Base-by-base conservation (phyloP, 1,140 invertebrate species). In the Trichomalopsis sarcophagae region DNA sequence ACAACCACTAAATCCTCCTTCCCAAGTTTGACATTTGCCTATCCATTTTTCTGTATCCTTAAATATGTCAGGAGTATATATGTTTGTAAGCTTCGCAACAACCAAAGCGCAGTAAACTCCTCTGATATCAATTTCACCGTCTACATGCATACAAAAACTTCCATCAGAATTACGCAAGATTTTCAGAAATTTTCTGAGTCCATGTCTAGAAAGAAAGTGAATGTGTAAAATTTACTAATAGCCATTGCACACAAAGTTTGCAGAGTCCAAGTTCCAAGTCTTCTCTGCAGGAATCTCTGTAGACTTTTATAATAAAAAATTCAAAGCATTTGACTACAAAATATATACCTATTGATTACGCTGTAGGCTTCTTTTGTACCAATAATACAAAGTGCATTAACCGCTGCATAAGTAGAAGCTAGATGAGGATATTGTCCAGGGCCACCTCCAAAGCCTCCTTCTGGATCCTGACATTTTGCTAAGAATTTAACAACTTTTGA, bases 331-430 rank as follows among this genome's bases (percentile, higher is more conserved):
- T 73, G 36, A 71, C 44, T 83, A 36, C 66, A 47, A 74, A 75
- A 50, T 74, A 76, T 47, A 40, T 94, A 96, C 95, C 97, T 96
- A 91, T 99, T 95, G 86, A 99, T 98, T 23, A 96, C 95, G 89
- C 96, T 94, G 89, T 97, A 98, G 14, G 98, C 98, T 92, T 97
- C 96, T 91, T 96, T 94, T 21, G 96, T 98, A 68, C 97, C 97
- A 88, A 99, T 95, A 30, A 97, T 97, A 90, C 96, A 97, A 5
- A 99, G 93, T 11, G 98, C 96, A 94, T 98, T 98, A 0, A 99
- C 96, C 86, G 99, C 98, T 75, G 98, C 99, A 94, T 99, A 99
- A 7, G 99, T 99, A 47, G 98, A 96, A 1, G 99, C 99, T 78
- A 99, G 94, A 94, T 99, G 99, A 40, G 98, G 94, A 90, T 95